A percentile compares a stretch with the other conserved stretches of the same genome.
Evolutionary conservation across 2,797 vertebrate species (phyloP).

Genomic region (Hemitrygon akajei): DNA sequence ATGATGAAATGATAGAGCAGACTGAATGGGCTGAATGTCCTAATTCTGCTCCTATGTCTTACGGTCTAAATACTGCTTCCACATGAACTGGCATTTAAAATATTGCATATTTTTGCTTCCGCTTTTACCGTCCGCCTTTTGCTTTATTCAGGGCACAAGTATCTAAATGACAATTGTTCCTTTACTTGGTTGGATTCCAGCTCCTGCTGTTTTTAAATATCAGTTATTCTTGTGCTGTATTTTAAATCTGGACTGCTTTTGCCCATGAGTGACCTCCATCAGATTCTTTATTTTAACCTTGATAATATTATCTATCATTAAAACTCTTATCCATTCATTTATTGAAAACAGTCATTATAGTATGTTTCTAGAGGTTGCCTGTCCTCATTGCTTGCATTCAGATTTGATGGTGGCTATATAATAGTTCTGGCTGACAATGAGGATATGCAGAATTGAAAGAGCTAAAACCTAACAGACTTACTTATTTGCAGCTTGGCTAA

Average conservation of each 20-base stretch:
- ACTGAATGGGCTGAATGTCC: too few species aligned
- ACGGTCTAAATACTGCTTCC: too few species aligned
- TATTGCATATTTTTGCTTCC: neutral
- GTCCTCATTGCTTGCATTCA: too few species aligned
- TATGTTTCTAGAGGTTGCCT: neutral
- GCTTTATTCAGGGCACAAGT: neutral
- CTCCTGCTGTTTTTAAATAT: neutral
- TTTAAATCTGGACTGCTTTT: neutral
- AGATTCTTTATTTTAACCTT: neutral
- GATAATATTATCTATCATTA: neutral
- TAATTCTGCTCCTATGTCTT: too few species aligned
- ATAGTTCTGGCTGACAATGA: too few species aligned
- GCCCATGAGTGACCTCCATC: neutral
- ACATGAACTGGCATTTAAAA: neutral
- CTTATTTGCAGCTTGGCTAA: too few species aligned
- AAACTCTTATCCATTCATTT: neutral
- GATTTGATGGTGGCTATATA: too few species aligned
- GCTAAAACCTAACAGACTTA: too few species aligned
- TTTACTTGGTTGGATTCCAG: neutral
- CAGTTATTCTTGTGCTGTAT: neutral
- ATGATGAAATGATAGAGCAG: too few species aligned
- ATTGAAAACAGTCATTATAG: neutral
- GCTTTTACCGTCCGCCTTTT: neutral
- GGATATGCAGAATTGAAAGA: too few species aligned
- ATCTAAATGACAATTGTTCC: neutral